Percentiles rank a stretch among this genome's conserved stretches.
Conservation (phyloP, 2,797 vertebrate genomes). For the Cryptoblepharus egeriae region DNA sequence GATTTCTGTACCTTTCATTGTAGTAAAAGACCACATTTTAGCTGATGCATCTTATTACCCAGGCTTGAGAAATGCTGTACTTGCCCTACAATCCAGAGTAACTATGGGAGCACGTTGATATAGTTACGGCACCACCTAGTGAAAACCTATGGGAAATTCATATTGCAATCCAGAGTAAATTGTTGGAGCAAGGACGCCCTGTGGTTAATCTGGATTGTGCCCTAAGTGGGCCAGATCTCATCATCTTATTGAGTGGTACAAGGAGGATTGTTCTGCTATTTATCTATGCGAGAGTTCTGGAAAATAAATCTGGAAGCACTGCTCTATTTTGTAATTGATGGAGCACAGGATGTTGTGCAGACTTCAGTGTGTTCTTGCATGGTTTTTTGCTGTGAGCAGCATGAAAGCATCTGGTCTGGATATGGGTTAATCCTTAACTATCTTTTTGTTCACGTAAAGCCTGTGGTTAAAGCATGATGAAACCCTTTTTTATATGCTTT, state of each 20-base stretch:
- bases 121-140: too few relatives aligned
- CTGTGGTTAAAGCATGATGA: background rate
- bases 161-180: too few relatives aligned
- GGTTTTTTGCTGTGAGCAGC: background rate
- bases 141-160: too few relatives aligned
- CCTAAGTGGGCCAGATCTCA: too few relatives aligned
- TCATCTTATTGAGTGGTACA: background rate
- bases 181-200: too few relatives aligned
- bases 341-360: background rate
- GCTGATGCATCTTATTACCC: background rate
- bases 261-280: background rate
- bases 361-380: background rate
- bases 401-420: background rate
- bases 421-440: constrained; percentile 8
- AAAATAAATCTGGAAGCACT: background rate
- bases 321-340: background rate
- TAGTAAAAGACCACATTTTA: background rate
- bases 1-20: background rate
- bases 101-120: too few relatives aligned
- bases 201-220: too few relatives aligned
- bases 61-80: too few relatives aligned
- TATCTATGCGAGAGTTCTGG: background rate
- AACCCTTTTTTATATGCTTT: background rate
- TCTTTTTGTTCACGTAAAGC: background rate
- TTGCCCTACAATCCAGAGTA: too few relatives aligned